These are phyloP conservation scores for Callospermophilus lateralis DNA, from an alignment of 2,113 vertebrate species.

Conservation along the genomic window DNA sequence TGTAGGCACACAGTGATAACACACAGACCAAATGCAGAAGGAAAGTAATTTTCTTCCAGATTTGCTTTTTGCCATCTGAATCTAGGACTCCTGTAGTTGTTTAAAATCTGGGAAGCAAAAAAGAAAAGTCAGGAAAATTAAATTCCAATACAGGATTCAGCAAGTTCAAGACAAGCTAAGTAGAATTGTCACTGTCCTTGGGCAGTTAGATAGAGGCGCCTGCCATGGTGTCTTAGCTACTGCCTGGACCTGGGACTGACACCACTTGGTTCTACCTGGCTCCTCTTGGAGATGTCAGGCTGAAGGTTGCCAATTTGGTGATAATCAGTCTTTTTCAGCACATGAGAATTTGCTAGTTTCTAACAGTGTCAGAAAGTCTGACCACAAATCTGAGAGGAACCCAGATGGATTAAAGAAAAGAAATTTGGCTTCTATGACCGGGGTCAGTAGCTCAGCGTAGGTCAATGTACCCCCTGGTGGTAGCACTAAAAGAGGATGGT, in stretches of 20 bases:
- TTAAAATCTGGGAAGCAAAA: conserved; percentile 23
- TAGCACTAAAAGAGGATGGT: background rate
- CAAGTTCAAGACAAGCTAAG: background rate
- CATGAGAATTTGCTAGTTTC: background rate
- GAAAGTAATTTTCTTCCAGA: background rate
- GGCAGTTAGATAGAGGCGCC: background rate
- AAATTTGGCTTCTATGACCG: background rate
- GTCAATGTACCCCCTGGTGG: background rate
- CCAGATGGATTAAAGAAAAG: background rate
- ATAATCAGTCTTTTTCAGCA: background rate
- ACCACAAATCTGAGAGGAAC: background rate
- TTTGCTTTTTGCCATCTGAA: background rate
- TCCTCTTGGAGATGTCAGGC: background rate
- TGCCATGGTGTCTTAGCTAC: background rate
- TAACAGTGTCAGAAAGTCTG: background rate
- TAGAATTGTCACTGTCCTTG: background rate
- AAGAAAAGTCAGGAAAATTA: background rate
- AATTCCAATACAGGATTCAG: background rate
- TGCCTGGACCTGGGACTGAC: background rate
- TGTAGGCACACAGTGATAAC: background rate
- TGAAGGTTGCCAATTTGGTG: background rate
- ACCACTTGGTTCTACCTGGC: background rate
- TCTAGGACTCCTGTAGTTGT: background rate
- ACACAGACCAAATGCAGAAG: background rate
- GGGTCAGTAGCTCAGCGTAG: background rate